Evolutionary conservation across 2,113 vertebrate species (phyloP), one percentile per base, ranked within the genome.

Genomic region (Pycnonotus jocosus): DNA sequence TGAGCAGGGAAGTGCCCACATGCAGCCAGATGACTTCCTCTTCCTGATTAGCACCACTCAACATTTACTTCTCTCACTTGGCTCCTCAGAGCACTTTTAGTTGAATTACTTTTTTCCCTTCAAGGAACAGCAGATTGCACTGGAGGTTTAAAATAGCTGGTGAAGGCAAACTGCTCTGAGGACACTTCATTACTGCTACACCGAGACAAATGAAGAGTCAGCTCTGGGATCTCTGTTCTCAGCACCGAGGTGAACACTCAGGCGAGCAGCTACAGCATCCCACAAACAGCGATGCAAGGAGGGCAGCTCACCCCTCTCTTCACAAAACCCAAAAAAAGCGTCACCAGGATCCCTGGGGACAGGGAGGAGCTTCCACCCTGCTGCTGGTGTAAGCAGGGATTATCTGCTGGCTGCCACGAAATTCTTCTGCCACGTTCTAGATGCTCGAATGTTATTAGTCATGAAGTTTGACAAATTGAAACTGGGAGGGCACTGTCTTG

Each of bases 1-100:
- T 80, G 78, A 96, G 85, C 96, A 95, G 89, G 77, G 80, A 69
- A 95, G 95, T 51, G 68, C 92, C 77, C 93, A 88, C 81, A 61
- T 50, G 64, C 81, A 93, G 79, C 91, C 64, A 82, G 84, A 71
- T 71, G 70, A 73, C 37, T 96, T 95, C 88, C 57, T 47, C 94
- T 88, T 94, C 94, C 93, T 88, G 86, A 90, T 95, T 81, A 96
- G 93, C 38, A 84, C 80, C 92, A 91, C 38, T 87, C 81, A 70
- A 92, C 83, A 33, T 69, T 69, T 56, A 73, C 83, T 96, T 38
- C 92, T 91, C 80, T 45, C 88, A 13, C 33, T 77, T 45, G 50
- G 81, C 89, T 87, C 79, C 50, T 64, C 31, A 71, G 57, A 80
- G 54, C 72, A 60, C 65, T 92, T 90, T 40, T 14, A 94, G 81